Percentiles rank a stretch among this genome's conserved stretches.
phyloP scores from a whole-genome alignment of 2,113 vertebrate species.

The Equus przewalskii region DNA sequence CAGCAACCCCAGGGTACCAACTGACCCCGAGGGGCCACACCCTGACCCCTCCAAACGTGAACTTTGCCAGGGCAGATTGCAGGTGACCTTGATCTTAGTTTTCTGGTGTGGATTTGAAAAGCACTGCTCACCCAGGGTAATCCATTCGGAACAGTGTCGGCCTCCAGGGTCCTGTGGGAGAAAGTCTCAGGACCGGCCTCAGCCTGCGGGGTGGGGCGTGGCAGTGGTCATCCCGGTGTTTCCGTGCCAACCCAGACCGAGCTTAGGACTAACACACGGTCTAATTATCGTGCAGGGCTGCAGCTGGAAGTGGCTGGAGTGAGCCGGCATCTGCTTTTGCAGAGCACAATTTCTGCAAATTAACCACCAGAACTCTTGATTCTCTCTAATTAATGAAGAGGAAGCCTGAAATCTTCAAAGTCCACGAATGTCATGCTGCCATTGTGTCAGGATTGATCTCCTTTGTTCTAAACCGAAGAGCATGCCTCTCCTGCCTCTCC shows the following conservation, averaged over 20 bases:
- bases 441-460: conserved; percentile 75
- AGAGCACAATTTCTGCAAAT: conserved; percentile 80
- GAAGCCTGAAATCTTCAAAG: conserved; percentile 80
- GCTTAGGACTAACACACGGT: conserved; percentile 23
- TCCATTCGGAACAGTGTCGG: neutral
- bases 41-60: neutral
- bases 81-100: neutral
- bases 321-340: conserved; percentile 78
- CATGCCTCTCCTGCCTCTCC: conserved; percentile 71
- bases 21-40: neutral
- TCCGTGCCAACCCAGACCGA: neutral
- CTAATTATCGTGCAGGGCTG: conserved; percentile 74
- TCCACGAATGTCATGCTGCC: conserved; percentile 79
- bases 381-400: conserved; percentile 84
- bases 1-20: neutral
- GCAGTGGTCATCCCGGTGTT: neutral
- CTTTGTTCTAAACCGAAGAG: conserved; percentile 69
- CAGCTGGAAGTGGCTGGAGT: conserved; percentile 64
- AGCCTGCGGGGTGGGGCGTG: neutral
- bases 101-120: conserved; percentile 41
- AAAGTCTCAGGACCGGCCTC: neutral
- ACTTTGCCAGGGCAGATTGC: neutral
- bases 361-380: conserved; percentile 82
- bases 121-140: neutral
- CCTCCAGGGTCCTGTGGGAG: neutral